phyloP scores from a whole-genome alignment of 2,113 vertebrate species.

The Ceyx margarethae region DNA sequence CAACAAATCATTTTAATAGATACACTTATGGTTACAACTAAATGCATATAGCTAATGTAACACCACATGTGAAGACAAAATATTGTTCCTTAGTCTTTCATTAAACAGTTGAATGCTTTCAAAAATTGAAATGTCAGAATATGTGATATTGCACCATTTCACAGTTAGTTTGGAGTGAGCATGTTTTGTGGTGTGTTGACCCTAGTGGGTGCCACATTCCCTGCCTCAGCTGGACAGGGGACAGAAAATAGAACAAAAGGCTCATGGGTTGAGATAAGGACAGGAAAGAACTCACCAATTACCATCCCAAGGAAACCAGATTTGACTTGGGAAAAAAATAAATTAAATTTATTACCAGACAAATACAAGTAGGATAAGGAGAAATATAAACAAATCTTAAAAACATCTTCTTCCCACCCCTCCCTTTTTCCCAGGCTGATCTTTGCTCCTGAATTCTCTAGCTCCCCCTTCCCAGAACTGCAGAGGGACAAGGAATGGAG shows the following conservation, averaged over 20 bases:
- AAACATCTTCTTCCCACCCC: background rate
- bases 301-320: background rate
- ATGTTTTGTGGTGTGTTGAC: background rate
- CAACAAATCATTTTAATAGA: background rate
- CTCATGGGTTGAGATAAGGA: background rate
- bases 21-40: background rate
- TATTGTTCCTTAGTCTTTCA: background rate
- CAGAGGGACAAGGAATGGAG: background rate
- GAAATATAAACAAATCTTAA: background rate
- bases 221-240: background rate
- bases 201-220: background rate
- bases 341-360: background rate
- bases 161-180: background rate
- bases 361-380: background rate
- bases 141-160: background rate
- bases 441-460: background rate
- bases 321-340: background rate
- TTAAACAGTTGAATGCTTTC: conserved; percentile 31
- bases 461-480: no score
- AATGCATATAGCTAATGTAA: background rate
- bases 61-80: background rate
- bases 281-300: background rate
- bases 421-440: background rate
- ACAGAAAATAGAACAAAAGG: background rate
- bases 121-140: conserved; percentile 21